A percentile compares a stretch with the other conserved stretches of the same genome.
These are phyloP conservation scores for Plotosus lineatus DNA, from an alignment of 2,113 vertebrate genomes.

Conservation along the genomic window DNA sequence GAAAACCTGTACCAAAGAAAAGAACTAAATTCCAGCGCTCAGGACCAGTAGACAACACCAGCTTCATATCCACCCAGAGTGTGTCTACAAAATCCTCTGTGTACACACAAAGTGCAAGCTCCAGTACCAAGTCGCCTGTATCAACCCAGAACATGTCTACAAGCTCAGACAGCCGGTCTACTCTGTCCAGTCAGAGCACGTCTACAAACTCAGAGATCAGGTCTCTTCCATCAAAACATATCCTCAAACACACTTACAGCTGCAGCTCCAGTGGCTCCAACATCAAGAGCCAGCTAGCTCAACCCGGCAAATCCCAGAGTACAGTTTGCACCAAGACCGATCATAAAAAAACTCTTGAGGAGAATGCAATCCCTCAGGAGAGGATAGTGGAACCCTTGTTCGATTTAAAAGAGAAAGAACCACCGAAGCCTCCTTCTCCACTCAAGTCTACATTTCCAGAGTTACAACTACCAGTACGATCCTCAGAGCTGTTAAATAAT, in stretches of 20 bases:
- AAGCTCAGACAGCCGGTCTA: slow-evolving; percentile 45
- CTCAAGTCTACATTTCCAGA: slow-evolving; percentile 56
- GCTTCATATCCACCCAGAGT: slow-evolving; percentile 44
- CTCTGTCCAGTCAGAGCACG: slow-evolving; percentile 63
- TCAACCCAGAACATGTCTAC: slow-evolving; percentile 57
- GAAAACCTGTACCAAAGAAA: slow-evolving; percentile 83
- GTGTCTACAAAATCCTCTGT: too few relatives aligned
- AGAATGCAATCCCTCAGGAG: slow-evolving; percentile 30
- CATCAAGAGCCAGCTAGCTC: slow-evolving; percentile 59
- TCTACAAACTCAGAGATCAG: slow-evolving; percentile 56
- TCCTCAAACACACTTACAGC: slow-evolving; percentile 77
- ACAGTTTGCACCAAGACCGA: slow-evolving; percentile 34
- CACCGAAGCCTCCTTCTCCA: slow-evolving; percentile 66
- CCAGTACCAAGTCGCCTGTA: slow-evolving; percentile 59
- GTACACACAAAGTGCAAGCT: too few relatives aligned
- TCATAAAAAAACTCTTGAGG: slow-evolving; percentile 43
- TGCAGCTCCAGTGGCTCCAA: slow-evolving; percentile 80
- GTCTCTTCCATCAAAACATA: slow-evolving; percentile 65
- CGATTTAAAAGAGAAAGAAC: slow-evolving; percentile 63
- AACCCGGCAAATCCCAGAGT: slow-evolving; percentile 12
- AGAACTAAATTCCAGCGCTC: slow-evolving; percentile 73
- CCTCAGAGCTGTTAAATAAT: slow-evolving; percentile 30
- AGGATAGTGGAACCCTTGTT: slow-evolving; percentile 45
- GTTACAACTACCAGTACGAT: slow-evolving; percentile 49
- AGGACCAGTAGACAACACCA: slow-evolving; percentile 59